These are phyloP conservation scores for Apotomis betuletana DNA, from an alignment of 2,888 invertebrate species.

Conservation along the genomic window DNA sequence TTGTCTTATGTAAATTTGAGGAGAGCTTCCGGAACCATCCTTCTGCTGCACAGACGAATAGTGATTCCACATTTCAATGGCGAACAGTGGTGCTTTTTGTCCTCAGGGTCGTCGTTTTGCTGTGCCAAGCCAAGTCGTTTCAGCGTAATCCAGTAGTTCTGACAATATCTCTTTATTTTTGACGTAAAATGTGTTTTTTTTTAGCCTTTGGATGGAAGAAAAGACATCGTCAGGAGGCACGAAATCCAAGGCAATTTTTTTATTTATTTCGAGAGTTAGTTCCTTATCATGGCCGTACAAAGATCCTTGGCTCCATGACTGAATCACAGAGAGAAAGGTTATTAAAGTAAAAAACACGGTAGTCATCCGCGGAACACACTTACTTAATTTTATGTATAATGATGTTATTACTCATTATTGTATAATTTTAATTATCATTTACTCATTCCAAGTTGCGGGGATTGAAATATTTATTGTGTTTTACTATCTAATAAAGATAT, in stretches of 20 bases:
- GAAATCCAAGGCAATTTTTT: neutral
- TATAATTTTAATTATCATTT: too few species aligned
- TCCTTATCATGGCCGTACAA: neutral
- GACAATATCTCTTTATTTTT: constrained; percentile 1
- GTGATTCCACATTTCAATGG: constrained; percentile 5
- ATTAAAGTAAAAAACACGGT: too few species aligned
- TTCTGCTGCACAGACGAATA: neutral
- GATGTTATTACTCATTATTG: too few species aligned
- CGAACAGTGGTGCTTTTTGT: neutral
- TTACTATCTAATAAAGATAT: too few species aligned
- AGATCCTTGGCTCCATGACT: too few species aligned
- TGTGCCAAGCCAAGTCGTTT: constrained; percentile 1
- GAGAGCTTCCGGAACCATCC: neutral
- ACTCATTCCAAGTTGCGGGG: too few species aligned
- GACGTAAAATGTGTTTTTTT: neutral
- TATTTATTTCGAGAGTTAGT: neutral
- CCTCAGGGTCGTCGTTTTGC: neutral
- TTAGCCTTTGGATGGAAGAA: neutral
- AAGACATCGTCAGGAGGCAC: constrained; percentile 4
- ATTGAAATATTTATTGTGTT: too few species aligned
- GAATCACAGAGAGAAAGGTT: too few species aligned
- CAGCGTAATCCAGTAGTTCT: neutral
- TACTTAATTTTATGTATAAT: too few species aligned
- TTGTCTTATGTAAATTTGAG: neutral
- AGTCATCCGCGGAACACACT: too few species aligned